Evolutionary conservation across 1,140 invertebrate species (phyloP).

Genomic region (Zaprionus nigranus): DNA sequence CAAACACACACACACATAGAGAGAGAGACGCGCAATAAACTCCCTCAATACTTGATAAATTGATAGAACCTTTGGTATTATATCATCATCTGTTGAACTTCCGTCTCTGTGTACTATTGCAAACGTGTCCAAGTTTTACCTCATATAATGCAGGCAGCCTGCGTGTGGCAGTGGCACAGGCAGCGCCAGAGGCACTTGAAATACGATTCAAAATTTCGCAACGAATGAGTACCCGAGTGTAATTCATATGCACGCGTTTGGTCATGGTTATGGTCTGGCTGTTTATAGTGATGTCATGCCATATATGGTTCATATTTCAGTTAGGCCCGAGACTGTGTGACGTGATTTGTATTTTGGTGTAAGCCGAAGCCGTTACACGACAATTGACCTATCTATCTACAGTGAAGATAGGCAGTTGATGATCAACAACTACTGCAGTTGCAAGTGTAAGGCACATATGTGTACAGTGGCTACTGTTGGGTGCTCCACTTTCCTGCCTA

Average conservation of each 20-base stretch:
- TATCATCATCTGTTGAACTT: slow-evolving; percentile 67
- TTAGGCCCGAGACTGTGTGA: slow-evolving; percentile 54
- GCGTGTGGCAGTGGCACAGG: background rate
- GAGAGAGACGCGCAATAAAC: background rate
- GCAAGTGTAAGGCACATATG: no score
- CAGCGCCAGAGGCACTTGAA: slow-evolving; percentile 52
- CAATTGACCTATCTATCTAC: slow-evolving; percentile 14
- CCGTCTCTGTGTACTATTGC: slow-evolving; percentile 53
- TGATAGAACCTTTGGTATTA: slow-evolving; percentile 49
- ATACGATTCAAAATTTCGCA: slow-evolving; percentile 72
- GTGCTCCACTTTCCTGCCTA: no score
- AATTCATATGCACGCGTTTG: slow-evolving; percentile 58
- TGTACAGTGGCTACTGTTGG: no score
- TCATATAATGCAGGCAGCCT: slow-evolving; percentile 23
- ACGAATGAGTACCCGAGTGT: slow-evolving; percentile 26
- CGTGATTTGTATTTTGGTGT: slow-evolving; percentile 52
- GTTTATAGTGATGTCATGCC: slow-evolving; percentile 77
- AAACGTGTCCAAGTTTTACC: slow-evolving; percentile 30
- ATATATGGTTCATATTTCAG: slow-evolving; percentile 81
- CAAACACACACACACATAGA: background rate
- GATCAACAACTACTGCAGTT: background rate
- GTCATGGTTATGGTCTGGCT: slow-evolving; percentile 72
- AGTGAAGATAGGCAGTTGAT: background rate
- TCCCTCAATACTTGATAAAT: slow-evolving; percentile 4
- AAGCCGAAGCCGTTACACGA: slow-evolving; percentile 37